These are phyloP conservation scores for Orthochromis indermauri DNA, from an alignment of 2,113 vertebrate genomes.

Conservation along the genomic window DNA sequence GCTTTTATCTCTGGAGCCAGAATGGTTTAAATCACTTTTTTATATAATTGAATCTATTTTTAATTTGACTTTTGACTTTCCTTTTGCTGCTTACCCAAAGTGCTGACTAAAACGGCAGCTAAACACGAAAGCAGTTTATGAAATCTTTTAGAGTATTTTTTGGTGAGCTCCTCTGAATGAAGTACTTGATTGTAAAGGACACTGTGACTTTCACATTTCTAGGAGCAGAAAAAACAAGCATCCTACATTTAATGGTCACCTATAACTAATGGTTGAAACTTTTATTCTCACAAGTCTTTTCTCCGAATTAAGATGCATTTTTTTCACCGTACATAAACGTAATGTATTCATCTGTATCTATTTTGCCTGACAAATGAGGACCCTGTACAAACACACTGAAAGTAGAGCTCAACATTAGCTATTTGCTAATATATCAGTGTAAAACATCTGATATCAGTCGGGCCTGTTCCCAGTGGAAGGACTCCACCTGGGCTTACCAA, in stretches of 20 bases:
- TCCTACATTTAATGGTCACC: neutral
- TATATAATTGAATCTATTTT: neutral
- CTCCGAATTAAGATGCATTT: rapidly evolving
- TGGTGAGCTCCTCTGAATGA: neutral
- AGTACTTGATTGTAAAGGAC: neutral
- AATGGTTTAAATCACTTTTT: neutral
- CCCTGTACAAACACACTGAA: neutral
- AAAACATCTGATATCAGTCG: neutral
- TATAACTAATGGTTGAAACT: neutral
- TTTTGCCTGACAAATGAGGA: neutral
- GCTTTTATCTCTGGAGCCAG: neutral
- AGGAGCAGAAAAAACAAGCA: neutral
- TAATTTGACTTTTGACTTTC: neutral
- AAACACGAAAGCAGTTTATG: neutral
- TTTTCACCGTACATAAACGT: neutral
- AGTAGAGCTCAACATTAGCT: neutral
- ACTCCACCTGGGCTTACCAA: neutral
- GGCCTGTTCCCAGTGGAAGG: neutral
- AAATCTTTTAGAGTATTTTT: neutral
- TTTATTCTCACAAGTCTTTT: neutral
- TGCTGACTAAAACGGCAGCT: neutral
- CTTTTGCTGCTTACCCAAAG: neutral
- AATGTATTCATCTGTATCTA: neutral
- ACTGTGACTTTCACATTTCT: neutral
- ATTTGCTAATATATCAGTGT: neutral